These are phyloP conservation scores for Tetraneura akinire DNA, from an alignment of 1,140 invertebrate genomes.

Conservation along the genomic window DNA sequence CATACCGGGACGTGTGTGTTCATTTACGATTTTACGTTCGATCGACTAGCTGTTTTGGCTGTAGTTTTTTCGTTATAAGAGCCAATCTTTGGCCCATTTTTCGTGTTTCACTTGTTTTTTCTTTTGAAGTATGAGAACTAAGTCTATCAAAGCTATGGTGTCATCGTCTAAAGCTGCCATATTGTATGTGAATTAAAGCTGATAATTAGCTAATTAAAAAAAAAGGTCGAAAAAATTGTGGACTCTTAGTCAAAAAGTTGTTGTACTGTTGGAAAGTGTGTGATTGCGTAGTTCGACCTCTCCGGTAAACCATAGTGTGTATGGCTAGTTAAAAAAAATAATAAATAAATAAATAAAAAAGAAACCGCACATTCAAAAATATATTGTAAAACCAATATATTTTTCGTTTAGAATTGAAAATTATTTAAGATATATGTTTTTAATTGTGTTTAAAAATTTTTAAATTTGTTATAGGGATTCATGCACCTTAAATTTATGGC, in stretches of 20 bases:
- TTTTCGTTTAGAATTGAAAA: no score
- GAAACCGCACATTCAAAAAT: no score
- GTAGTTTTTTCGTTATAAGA: neutral
- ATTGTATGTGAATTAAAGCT: neutral
- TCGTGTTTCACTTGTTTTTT: conserved; percentile 26
- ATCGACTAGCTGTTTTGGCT: neutral
- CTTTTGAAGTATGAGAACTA: conserved; percentile 6
- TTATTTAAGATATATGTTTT: neutral
- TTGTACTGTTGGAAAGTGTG: no score
- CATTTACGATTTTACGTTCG: no score
- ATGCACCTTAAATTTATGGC: conserved; percentile 72
- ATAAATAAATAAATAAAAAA: no score
- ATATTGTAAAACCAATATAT: no score
- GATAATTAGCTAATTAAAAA: neutral
- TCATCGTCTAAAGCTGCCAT: neutral
- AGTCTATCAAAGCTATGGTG: conserved; percentile 16
- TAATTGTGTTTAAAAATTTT: neutral
- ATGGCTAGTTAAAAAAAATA: neutral
- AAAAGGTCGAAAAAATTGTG: neutral
- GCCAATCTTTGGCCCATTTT: conserved; percentile 24
- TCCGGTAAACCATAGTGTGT: neutral
- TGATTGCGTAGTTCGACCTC: neutral
- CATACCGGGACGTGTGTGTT: no score
- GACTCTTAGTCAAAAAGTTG: neutral
- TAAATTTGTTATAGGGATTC: conserved; percentile 56